Percentiles rank a stretch among this genome's conserved stretches.
These are phyloP conservation scores for Aphelocoma californica DNA, from an alignment of 2,797 vertebrate species.

Conservation along the genomic window DNA sequence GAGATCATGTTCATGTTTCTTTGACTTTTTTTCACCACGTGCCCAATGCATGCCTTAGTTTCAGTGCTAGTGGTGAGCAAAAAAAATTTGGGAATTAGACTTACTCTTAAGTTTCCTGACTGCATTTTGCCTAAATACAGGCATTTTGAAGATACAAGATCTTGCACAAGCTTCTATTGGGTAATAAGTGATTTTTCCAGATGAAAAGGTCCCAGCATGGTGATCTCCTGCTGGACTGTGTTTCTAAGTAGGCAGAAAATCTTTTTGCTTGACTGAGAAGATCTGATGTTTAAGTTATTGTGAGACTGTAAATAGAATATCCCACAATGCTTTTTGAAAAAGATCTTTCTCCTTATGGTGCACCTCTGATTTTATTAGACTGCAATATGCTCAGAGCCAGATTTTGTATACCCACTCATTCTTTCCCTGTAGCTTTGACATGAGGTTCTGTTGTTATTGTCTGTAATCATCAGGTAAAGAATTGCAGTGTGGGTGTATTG, in stretches of 20 bases:
- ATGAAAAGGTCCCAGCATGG: neutral
- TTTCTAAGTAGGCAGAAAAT: neutral
- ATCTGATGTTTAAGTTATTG: neutral
- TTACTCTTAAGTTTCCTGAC: neutral
- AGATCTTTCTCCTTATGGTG: neutral
- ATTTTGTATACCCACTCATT: neutral
- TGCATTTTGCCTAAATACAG: neutral
- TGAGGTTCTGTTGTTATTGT: neutral
- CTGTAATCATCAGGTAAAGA: neutral
- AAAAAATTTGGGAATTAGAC: neutral
- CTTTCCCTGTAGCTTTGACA: neutral
- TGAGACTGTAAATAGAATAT: neutral
- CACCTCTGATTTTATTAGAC: neutral
- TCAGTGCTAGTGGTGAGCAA: neutral
- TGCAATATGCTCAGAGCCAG: neutral
- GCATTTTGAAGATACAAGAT: neutral
- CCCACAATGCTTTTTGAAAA: neutral
- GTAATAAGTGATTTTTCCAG: neutral
- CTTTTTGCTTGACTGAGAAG: neutral
- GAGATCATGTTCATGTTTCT: neutral
- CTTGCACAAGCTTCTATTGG: neutral
- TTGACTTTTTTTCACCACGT: neutral
- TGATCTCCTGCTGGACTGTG: neutral
- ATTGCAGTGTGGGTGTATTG: neutral
- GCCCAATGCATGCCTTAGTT: neutral